These are phyloP conservation scores for honey bee (Apis mellifera) DNA, from an alignment of 1,140 invertebrate genomes.

Conservation along the genomic window DNA sequence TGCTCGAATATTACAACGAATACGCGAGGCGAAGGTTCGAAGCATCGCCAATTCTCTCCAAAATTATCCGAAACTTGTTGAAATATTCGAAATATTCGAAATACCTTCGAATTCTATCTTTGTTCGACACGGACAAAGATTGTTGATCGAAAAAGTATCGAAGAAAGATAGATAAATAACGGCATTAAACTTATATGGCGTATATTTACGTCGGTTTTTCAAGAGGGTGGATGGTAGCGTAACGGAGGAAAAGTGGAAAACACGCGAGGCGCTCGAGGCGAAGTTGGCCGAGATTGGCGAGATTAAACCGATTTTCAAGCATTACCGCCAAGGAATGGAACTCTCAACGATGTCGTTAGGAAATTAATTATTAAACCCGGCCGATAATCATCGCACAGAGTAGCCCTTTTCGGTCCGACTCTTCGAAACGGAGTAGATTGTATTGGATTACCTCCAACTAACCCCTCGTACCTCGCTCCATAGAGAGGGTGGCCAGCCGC, in stretches of 20 bases:
- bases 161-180: no score
- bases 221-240: neutral
- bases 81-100: neutral
- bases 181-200: no score
- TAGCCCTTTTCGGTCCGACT: conserved; percentile 48
- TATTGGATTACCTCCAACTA: conserved; percentile 63
- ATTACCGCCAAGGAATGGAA: conserved; percentile 21
- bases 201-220: neutral
- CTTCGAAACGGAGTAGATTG: conserved; percentile 54
- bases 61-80: neutral
- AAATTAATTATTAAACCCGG: conserved; percentile 65
- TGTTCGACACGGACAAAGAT: no score
- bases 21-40: no score
- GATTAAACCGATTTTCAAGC: conserved; percentile 58
- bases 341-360: conserved; percentile 59
- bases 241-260: conserved; percentile 7
- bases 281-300: conserved; percentile 43
- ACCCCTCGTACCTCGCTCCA: conserved; percentile 6
- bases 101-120: no score
- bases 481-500: conserved; percentile 26
- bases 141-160: no score
- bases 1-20: no score
- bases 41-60: no score
- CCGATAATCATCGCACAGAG: conserved; percentile 60
- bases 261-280: neutral